phyloP scores from a whole-genome alignment of 2,888 invertebrate genomes.

The Amblyteles armatorius region DNA sequence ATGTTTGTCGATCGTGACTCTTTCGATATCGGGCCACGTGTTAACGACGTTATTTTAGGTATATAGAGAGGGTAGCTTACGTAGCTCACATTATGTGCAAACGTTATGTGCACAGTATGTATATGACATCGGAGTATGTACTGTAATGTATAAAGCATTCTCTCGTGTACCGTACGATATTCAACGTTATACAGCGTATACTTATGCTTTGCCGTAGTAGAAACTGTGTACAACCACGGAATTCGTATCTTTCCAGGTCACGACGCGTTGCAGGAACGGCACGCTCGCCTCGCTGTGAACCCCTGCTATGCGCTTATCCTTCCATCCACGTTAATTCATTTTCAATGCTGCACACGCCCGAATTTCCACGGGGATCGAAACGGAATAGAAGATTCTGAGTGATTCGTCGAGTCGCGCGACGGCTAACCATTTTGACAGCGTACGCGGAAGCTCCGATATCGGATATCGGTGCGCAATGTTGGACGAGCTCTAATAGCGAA shows the following conservation, averaged over 20 bases:
- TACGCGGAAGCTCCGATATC: constrained; percentile 9
- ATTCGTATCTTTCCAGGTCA: constrained; percentile 69
- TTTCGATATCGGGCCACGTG: constrained; percentile 46
- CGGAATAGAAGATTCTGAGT: constrained; percentile 17
- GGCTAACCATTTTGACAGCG: not conserved
- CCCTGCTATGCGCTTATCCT: constrained; percentile 42
- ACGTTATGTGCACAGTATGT: constrained; percentile 5
- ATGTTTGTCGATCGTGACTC: constrained; percentile 4
- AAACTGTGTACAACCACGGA: constrained; percentile 44
- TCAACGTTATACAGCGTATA: constrained; percentile 28
- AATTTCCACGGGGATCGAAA: constrained; percentile 49
- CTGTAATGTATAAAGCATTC: constrained; percentile 42
- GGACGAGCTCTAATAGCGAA: not conserved
- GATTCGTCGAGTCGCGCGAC: constrained; percentile 15
- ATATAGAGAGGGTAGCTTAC: constrained; percentile 28
- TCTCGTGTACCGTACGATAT: constrained; percentile 21
- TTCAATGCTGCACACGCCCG: constrained; percentile 51
- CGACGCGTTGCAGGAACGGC: constrained; percentile 53
- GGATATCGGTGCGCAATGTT: not conserved
- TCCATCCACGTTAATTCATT: constrained; percentile 54
- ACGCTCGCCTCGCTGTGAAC: constrained; percentile 22
- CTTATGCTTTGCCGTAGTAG: constrained; percentile 29
- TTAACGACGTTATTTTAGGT: constrained; percentile 55
- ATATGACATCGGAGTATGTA: constrained; percentile 16
- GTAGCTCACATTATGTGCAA: constrained; percentile 18